Evolutionary conservation across 1,140 invertebrate genomes (phyloP).

Genomic region (silkworm (Bombyx mori)): ASM3026992v2 NC_085116.1:6447001-6447500

Average conservation of each 20-base stretch:
- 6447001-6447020: constrained; percentile 56
- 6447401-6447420: background rate
- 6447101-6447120: constrained; percentile 48
- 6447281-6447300: too few species aligned
- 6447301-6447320: too few species aligned
- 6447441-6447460: background rate
- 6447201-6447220: constrained; percentile 55
- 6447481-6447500: too few species aligned
- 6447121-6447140: constrained; percentile 52
- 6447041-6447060: constrained; percentile 40
- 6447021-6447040: constrained; percentile 62
- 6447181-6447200: constrained; percentile 50
- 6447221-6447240: constrained; percentile 35
- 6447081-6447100: constrained; percentile 62
- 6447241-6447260: constrained; percentile 8
- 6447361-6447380: constrained; percentile 45
- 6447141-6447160: constrained; percentile 33
- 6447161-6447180: constrained; percentile 14
- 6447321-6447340: constrained; percentile 13
- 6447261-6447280: too few species aligned
- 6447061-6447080: constrained; percentile 67
- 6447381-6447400: constrained; percentile 37
- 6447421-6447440: background rate
- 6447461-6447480: too few species aligned
- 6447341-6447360: constrained; percentile 56